Conservation (phyloP, 2,888 invertebrate species). For the Pseudococcus viburni region DNA sequence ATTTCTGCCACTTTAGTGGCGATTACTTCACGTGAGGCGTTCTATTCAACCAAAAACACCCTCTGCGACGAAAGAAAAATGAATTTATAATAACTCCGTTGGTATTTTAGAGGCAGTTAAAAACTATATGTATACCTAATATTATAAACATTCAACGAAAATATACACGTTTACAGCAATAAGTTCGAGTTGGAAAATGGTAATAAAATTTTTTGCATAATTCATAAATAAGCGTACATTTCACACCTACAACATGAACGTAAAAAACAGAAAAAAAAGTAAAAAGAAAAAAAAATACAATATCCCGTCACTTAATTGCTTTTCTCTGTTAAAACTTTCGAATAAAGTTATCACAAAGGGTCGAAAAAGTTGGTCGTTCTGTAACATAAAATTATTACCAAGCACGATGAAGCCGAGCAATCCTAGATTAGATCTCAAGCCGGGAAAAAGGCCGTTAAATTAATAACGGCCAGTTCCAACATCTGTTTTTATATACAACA, state of each 20-base stretch:
- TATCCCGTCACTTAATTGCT: constrained; percentile 47
- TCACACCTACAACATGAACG: constrained; percentile 1
- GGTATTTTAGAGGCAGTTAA: neutral
- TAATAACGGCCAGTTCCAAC: constrained; percentile 52
- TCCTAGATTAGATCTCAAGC: constrained; percentile 54
- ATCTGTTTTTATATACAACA: constrained; percentile 54
- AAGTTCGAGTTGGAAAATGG: neutral
- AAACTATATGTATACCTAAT: neutral
- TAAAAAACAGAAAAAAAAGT: neutral
- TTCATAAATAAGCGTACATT: constrained; percentile 13
- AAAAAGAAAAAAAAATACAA: neutral
- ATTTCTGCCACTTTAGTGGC: too few species aligned
- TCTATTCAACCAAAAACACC: neutral
- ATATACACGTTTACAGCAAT: neutral
- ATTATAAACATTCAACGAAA: neutral
- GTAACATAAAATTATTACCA: constrained; percentile 34
- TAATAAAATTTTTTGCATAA: constrained; percentile 13
- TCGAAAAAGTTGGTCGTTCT: constrained; percentile 53
- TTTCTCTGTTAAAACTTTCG: constrained; percentile 54
- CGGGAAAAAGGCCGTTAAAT: constrained; percentile 55
- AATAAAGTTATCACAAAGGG: constrained; percentile 49
- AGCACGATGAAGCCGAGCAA: constrained; percentile 33
- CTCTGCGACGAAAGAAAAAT: neutral
- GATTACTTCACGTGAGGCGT: neutral
- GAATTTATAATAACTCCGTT: neutral